A percentile compares a stretch with the other conserved stretches of the same genome.
These are phyloP conservation scores for Aplysina aerophoba DNA, from an alignment of 37 sponge, comb jelly and placozoan genomes.

Conservation along the genomic window DNA sequence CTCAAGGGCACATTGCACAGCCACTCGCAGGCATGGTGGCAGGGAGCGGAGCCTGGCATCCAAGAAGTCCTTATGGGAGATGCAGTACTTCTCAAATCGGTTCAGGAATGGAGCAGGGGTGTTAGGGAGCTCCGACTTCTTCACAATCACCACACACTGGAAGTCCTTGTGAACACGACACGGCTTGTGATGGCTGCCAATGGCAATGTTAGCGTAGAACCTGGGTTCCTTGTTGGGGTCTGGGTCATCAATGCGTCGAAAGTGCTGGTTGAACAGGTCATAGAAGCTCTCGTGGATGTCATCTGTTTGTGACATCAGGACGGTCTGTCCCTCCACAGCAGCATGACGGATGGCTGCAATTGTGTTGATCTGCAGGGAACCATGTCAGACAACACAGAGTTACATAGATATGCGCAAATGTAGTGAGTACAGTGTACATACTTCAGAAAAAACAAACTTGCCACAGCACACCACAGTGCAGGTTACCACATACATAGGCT, in stretches of 20 bases:
- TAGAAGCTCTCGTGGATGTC: constrained; percentile 92
- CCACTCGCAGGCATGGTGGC: constrained; percentile 64
- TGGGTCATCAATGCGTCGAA: constrained; percentile 66
- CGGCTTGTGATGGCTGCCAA: constrained; percentile 77
- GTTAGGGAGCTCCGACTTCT: constrained; percentile 62
- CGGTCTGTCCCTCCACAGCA: constrained; percentile 82
- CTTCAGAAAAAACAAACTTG: too few species aligned
- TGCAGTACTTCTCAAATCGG: constrained; percentile 81
- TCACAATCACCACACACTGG: constrained; percentile 80
- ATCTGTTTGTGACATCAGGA: constrained; percentile 83
- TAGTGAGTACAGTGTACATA: too few species aligned
- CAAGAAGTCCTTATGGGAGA: constrained; percentile 61
- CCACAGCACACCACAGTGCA: too few species aligned
- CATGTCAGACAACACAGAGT: too few species aligned
- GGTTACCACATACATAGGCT: too few species aligned
- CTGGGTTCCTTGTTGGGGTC: constrained; percentile 41
- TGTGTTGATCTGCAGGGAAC: constrained; percentile 66
- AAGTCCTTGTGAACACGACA: constrained; percentile 77
- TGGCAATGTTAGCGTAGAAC: constrained; percentile 85
- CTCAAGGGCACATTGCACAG: constrained; percentile 44
- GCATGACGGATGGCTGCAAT: constrained; percentile 85
- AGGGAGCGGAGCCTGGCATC: constrained; percentile 43
- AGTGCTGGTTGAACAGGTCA: constrained; percentile 87
- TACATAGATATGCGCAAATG: too few species aligned
- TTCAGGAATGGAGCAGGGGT: constrained; percentile 85